Evolutionary conservation across 2,797 vertebrate species (phyloP), one percentile per base, ranked within the genome.

Genomic region (Aselliscus stoliczkanus): DNA sequence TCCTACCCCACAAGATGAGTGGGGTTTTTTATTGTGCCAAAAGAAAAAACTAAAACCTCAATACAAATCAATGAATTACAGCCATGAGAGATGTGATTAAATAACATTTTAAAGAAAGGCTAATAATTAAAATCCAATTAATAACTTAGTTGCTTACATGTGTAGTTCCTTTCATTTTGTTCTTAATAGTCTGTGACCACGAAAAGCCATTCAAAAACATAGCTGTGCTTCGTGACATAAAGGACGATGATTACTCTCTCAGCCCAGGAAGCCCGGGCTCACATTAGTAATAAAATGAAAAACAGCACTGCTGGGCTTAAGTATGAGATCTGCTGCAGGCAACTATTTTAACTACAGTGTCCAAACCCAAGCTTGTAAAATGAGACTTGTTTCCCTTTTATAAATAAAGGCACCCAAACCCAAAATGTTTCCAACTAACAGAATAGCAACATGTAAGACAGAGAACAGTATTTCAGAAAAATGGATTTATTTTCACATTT

Each of bases 311-410:
- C 1, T 2, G 13, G 56, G 21, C 67, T 50, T 39, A 8, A 29
- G 27, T 29, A 11, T 34, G 11, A 1, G 14, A 21, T 12, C 17
- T 4, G 31, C 17, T 4, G 25, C 9, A 4, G 2, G 44, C 56
- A 62, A 44, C 54, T 25, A 15, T 34, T 11, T 11, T n/a, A 37
- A 81, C n/a, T 3, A 15, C 1, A 2, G 31, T 31, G 69, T 39
- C 86, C 72, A 77, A 31, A 50, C 25, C 23, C 44, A 34, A 4
- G 14, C 25, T 65, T 54, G 18, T 2, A 20, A 27, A 17, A 69
- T 10, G 29, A 44, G 25, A 18, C 11, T 0, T n/a, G n/a, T n/a
- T 31, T 50, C 14, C 20, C 4, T 64, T 23, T 47, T 42, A n/a
- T 21, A 79, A 67, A 54, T 21, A 73, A 34, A 85, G 29, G 37